Evolutionary conservation across 2,888 invertebrate species (phyloP), one percentile per base, ranked within the genome.

Genomic region (Ectemnius cavifrons): DNA sequence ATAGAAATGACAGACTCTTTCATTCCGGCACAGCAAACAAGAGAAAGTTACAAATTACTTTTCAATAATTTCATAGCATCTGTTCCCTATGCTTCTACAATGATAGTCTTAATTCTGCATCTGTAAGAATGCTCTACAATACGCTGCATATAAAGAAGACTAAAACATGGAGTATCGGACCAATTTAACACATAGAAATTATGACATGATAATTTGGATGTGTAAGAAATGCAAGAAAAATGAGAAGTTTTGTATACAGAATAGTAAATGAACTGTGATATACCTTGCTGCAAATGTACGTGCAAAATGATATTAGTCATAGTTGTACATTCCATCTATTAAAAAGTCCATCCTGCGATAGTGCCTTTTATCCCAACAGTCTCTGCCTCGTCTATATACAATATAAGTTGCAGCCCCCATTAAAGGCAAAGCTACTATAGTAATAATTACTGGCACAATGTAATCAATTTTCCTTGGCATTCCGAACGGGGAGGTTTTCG

Each of bases 331-430:
- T 84, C 97, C 97, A 91, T 97, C 97, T 69, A 97, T 95, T 14
- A 97, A 92, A 88, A 96, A 97, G 91, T 97, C 97, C 96, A 97
- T 97, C 88, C 96, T 93, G 78, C 95, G 94, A 86, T 97, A 97
- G 90, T 97, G 96, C 82, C 97, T 93, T 80, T 96, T 95, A 84
- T 95, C 94, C 96, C 97, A 97, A 88, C 96, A 96, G 88, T 97
- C 96, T 82, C 94, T 92, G n/a, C 96, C 94, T 79, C 94, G 92
- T 81, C 94, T 94, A 72, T 95, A 92, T 27, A 94, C 92, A 89
- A 95, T 92, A 72, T 94, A 94, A 18, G 94, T 93, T 62, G 95
- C 91, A 60, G 95, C 92, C 52, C 94, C 94, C 81, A 96, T 94
- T 88, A 96, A 92, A 6, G 96, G 96, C 63, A 96, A 93, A 37